These are phyloP conservation scores for Brenthis hecate DNA, from an alignment of 2,888 invertebrate species.

Conservation along the genomic window DNA sequence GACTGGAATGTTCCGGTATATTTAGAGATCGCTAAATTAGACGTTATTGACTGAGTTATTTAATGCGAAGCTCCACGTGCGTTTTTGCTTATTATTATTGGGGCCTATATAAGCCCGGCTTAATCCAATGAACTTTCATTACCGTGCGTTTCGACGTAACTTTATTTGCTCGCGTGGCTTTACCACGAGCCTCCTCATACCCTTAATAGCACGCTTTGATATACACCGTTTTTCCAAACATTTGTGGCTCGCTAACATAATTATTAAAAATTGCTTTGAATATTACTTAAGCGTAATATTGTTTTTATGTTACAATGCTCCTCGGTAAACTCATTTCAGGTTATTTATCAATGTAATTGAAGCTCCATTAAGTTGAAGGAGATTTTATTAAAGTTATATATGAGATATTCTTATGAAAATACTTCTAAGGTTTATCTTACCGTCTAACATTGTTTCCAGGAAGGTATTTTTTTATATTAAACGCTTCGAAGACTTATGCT, in stretches of 20 bases:
- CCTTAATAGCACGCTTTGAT: slow-evolving; percentile 70
- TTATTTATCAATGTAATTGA: slow-evolving; percentile 33
- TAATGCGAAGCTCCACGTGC: slow-evolving; percentile 71
- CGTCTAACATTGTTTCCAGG: neutral
- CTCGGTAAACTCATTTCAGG: slow-evolving; percentile 35
- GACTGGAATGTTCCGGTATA: slow-evolving; percentile 49
- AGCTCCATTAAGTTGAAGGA: slow-evolving; percentile 16
- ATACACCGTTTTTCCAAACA: slow-evolving; percentile 58
- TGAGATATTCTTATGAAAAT: neutral
- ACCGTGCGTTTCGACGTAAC: slow-evolving; percentile 69
- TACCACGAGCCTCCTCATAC: slow-evolving; percentile 66
- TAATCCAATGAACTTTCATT: slow-evolving; percentile 82
- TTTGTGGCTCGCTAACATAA: slow-evolving; percentile 64
- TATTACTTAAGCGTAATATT: slow-evolving; percentile 60
- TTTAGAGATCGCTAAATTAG: slow-evolving; percentile 62
- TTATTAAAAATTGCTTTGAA: slow-evolving; percentile 80
- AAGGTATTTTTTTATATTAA: slow-evolving; percentile 30
- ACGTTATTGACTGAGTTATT: slow-evolving; percentile 80
- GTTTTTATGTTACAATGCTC: slow-evolving; percentile 51
- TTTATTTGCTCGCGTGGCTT: slow-evolving; percentile 75
- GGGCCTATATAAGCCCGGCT: slow-evolving; percentile 65
- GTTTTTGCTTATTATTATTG: slow-evolving; percentile 81
- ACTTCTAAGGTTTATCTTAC: neutral
- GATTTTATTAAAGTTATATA: slow-evolving; percentile 7
- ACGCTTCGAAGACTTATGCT: slow-evolving; percentile 49